Percentiles rank a stretch among this genome's conserved stretches.
These are phyloP conservation scores for Rallus crepitans DNA, from an alignment of 2,797 vertebrate genomes.

Conservation along the genomic window DNA sequence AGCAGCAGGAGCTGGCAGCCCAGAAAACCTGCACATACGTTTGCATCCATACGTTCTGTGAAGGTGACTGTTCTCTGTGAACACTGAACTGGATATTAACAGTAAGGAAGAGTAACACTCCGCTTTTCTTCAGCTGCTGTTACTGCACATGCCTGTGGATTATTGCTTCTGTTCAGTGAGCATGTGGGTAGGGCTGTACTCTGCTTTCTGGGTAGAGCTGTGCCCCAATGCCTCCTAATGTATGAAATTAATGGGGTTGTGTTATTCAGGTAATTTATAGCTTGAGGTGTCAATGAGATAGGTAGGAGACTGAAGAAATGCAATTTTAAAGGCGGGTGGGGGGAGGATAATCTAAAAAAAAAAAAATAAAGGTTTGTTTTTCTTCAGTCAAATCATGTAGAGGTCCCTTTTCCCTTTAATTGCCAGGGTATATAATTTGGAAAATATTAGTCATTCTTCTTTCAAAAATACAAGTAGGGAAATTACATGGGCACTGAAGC, in stretches of 20 bases:
- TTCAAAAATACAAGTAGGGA: constrained; percentile 28
- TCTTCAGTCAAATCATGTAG: not conserved
- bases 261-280: not conserved
- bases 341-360: not conserved
- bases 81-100: not conserved
- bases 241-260: not conserved
- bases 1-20: not conserved
- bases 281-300: not conserved
- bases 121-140: not conserved
- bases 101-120: not conserved
- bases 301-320: not conserved
- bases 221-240: not conserved
- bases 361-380: not conserved
- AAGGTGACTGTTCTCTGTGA: not conserved
- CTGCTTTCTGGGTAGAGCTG: not conserved
- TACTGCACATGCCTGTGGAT: not conserved
- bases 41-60: not conserved
- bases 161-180: rapidly evolving
- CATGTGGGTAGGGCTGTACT: not conserved
- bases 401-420: constrained; percentile 4
- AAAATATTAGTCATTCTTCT: constrained; percentile 39
- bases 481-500: constrained; percentile 45
- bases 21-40: not conserved
- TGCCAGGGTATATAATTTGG: not conserved
- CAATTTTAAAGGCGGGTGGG: not conserved